phyloP scores from a whole-genome alignment of 2,888 invertebrate species.

The Synergus japonicus region DNA sequence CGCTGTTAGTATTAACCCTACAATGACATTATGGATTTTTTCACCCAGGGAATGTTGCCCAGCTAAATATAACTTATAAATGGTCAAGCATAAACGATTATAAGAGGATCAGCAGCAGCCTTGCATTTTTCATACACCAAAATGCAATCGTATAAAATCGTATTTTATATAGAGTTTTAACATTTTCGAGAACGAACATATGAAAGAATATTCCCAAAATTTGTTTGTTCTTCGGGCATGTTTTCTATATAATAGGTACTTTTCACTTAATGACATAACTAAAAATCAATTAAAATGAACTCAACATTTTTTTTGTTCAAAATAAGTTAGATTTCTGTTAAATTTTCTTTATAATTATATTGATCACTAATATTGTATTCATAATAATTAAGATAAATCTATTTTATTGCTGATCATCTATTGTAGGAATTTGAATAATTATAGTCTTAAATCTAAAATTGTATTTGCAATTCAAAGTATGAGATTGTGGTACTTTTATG shows the following conservation, averaged over 20 bases:
- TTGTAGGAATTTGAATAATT: not conserved
- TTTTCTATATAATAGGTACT: too few relatives aligned
- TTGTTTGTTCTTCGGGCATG: too few relatives aligned
- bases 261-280: too few relatives aligned
- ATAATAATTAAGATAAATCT: too few relatives aligned
- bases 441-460: not conserved
- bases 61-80: not conserved
- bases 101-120: not conserved
- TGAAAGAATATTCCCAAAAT: too few relatives aligned
- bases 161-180: not conserved
- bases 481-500: not conserved
- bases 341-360: too few relatives aligned
- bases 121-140: not conserved
- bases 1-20: not conserved
- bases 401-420: not conserved
- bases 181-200: too few relatives aligned
- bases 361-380: too few relatives aligned
- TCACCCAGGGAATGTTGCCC: not conserved
- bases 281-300: too few relatives aligned
- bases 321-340: too few relatives aligned
- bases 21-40: not conserved
- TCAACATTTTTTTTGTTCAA: too few relatives aligned
- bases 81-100: not conserved
- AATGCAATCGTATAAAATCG: not conserved
- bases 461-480: not conserved